Base-by-base conservation (phyloP, 1,140 invertebrate species). In the Drosophila erecta region DNA sequence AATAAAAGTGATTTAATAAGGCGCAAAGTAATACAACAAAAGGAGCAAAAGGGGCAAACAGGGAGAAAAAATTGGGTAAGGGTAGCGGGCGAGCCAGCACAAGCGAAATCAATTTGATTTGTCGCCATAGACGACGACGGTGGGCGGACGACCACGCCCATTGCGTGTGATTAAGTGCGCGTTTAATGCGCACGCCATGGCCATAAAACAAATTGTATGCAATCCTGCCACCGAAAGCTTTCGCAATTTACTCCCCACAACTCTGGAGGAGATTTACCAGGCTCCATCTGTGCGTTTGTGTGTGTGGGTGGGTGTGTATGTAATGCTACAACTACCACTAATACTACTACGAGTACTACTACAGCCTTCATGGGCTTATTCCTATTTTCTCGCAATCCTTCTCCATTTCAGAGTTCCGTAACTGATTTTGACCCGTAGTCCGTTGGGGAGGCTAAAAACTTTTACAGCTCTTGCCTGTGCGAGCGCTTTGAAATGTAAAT, bases 1-100 rank as follows among this genome's bases (percentile, higher is more conserved):
- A 89, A 90, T 90, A 85, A 89, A 84, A 90, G 85, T 90, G 85
- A 89, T 90, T 89, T 90, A 90, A 89, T 89, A 89, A 89, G 70
- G 85, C 85, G 60, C 51, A 73, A 79, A 79, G 72, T 33, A 70
- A 59, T 64, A 60, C 60, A 61, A 61, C 72, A 60, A 57, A 47
- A 77, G 44, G 17, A 41, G 50, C 20, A 73, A 64, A 58, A 64
- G 35, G 14, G 20, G 20, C 17, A 17, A 17, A 17, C 0, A 1
- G 17, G 20, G 37, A 12, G 33, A 61, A 24, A n/a, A 17, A 38
- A 47, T 14, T 3, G 22, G 40, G 33, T 17, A 49, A 15, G 4
- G 44, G 33, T 3, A 53, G 30, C 30, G 43, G 47, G n/a, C 60
- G 53, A 38, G 14, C 12, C 24, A 30, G 22, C 33, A 60, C 17